Base-by-base conservation (phyloP, 2,113 vertebrate species). In the Aegithalos caudatus region DNA sequence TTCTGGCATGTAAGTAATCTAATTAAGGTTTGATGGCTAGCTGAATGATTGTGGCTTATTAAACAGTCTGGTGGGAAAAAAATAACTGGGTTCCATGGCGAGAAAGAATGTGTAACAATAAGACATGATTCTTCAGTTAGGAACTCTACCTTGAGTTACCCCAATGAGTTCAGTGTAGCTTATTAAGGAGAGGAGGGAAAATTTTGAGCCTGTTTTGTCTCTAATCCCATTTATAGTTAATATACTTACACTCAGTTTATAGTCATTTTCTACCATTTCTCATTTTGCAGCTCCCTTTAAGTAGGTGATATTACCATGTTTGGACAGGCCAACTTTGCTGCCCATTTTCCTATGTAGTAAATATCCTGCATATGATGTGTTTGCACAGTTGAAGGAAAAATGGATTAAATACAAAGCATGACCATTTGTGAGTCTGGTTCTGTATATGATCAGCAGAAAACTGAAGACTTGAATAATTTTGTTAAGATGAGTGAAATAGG, bases 1-100 rank as follows among this genome's bases (percentile, higher is more conserved):
- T 94, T 95, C 74, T 82, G 77, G 69, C 66, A 89, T 66, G 27
- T 56, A 87, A 88, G 47, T 89, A 81, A 95, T 91, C 70, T 85
- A 92, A 95, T 90, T 93, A 93, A 76, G 51, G 28, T 77, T 90
- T 92, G 70, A 94, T 92, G 50, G 35, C n/a, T 95, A 77, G 88
- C 29, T 81, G 44, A 76, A 47, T 92, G 88, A 87, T 71, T 94
- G 58, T 65, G 72, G 80, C 74, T 91, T 92, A 65, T 50, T 94
- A 40, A 89, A 58, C 13, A 90, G 69, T 73, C 51, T 24, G 58
- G 54, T 71, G 62, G 77, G 61, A 29, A 91, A 78, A 74, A 79
- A 82, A 65, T 9, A 71, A 74, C 72, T 54, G 23, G 38, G 29
- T 67, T 85, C 69, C 58, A 73, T 54, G 53, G 18, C 0, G 48